phyloP scores from a whole-genome alignment of 2,888 invertebrate species.

The Tipula confusa region DNA sequence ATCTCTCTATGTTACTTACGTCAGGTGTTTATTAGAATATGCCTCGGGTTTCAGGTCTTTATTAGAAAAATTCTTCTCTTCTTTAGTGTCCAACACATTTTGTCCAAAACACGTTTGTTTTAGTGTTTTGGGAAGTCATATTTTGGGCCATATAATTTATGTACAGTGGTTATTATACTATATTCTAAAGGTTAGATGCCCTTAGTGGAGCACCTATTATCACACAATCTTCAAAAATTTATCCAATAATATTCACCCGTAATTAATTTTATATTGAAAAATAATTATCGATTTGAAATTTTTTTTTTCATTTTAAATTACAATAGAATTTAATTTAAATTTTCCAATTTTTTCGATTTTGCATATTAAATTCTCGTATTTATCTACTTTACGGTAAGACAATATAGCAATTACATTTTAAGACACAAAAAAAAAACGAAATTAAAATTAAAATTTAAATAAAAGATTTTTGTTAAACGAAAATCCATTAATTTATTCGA shows the following conservation, averaged over 20 bases:
- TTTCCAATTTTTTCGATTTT: not conserved
- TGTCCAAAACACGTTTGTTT: no score
- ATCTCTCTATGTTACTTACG: no score
- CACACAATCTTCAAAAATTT: no score
- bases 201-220: no score
- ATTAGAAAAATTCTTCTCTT: no score
- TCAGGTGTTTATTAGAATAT: no score
- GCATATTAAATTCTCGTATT: not conserved
- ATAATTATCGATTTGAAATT: not conserved
- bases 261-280: not conserved
- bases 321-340: not conserved
- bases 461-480: not conserved
- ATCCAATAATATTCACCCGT: not conserved
- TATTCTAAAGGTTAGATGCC: no score
- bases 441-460: not conserved
- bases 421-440: not conserved
- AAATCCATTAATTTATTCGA: conserved; percentile 12
- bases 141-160: no score
- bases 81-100: no score
- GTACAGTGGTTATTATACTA: no score
- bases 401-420: not conserved
- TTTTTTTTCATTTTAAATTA: not conserved
- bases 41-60: no score
- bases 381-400: not conserved
- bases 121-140: no score